Conservation (phyloP, 2,113 vertebrate species). For the Mustela lutreola region DNA sequence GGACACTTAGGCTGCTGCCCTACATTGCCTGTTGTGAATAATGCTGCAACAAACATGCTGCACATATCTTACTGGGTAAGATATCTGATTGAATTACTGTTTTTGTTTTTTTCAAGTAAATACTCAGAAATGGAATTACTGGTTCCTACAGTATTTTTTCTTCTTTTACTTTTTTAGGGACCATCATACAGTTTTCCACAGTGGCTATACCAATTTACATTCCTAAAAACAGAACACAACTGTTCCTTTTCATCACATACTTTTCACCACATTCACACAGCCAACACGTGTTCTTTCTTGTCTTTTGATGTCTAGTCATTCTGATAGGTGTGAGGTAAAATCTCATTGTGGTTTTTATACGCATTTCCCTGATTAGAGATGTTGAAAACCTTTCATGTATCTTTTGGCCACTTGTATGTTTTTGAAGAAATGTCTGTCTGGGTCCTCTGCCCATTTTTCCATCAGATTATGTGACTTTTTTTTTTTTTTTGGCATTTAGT, state of each 20-base stretch:
- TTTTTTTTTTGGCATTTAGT: neutral
- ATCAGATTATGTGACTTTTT: neutral
- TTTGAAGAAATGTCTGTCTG: neutral
- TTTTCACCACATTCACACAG: neutral
- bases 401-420: neutral
- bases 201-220: neutral
- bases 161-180: neutral
- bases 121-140: neutral
- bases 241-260: neutral
- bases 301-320: neutral
- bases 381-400: neutral
- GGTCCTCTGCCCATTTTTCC: neutral
- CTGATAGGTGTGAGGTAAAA: neutral
- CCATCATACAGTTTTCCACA: neutral
- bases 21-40: neutral
- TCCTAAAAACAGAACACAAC: neutral
- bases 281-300: neutral
- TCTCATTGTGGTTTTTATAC: neutral
- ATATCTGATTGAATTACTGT: neutral
- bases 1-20: neutral
- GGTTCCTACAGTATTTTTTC: neutral
- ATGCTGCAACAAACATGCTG: neutral
- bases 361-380: neutral
- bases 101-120: neutral
- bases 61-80: neutral